phyloP scores from a whole-genome alignment of 2,888 invertebrate genomes.

The Hipparchia semele region DNA sequence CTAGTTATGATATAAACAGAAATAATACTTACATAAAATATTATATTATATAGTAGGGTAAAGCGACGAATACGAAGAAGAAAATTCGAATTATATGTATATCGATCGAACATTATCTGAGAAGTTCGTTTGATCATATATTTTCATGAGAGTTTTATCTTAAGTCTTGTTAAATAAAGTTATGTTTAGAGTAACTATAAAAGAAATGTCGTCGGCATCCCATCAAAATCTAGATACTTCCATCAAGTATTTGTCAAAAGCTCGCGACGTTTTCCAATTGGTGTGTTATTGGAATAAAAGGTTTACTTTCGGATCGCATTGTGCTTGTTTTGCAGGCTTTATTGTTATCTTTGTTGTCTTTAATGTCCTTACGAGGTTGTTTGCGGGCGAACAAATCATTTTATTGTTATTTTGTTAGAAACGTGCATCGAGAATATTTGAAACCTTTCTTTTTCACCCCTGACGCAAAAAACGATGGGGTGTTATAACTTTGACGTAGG shows the following conservation, averaged over 20 bases:
- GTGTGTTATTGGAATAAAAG: slow-evolving; percentile 22
- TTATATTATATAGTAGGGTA: no score
- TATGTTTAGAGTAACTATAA: neutral
- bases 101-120: no score
- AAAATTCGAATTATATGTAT: no score
- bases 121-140: no score
- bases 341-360: slow-evolving; percentile 14
- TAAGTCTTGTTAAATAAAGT: no score
- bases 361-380: slow-evolving; percentile 11
- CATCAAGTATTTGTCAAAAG: slow-evolving; percentile 39
- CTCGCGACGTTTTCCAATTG: slow-evolving; percentile 31
- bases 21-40: no score
- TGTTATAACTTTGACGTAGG: no score
- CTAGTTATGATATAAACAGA: no score
- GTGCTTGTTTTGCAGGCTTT: slow-evolving; percentile 13
- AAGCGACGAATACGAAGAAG: no score
- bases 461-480: no score
- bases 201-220: neutral
- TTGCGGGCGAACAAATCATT: neutral
- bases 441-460: no score
- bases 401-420: slow-evolving; percentile 6
- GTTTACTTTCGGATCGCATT: slow-evolving; percentile 22
- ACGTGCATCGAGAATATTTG: neutral
- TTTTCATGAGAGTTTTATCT: no score
- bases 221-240: slow-evolving; percentile 24